A percentile compares a stretch with the other conserved stretches of the same genome.
Conservation (phyloP, 2,113 vertebrate genomes). For the Garra rufa region DNA sequence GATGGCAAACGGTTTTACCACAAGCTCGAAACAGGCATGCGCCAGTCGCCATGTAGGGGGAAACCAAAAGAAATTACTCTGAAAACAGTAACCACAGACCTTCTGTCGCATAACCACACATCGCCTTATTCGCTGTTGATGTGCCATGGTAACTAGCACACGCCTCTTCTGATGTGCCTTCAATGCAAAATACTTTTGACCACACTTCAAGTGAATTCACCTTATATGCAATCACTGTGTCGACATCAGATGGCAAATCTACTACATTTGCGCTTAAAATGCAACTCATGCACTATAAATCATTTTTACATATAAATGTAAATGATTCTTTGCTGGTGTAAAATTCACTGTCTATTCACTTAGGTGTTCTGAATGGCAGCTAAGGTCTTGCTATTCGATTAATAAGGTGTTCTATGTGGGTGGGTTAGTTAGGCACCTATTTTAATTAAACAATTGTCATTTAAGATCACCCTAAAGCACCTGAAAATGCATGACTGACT, state of each 20-base stretch:
- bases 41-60: slow-evolving; percentile 36
- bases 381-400: background rate
- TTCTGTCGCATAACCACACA: slow-evolving; percentile 42
- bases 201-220: background rate
- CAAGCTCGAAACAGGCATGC: slow-evolving; percentile 43
- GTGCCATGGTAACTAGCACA: slow-evolving; percentile 47
- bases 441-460: background rate
- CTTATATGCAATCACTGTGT: background rate
- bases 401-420: background rate
- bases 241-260: background rate
- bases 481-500: background rate
- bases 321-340: background rate
- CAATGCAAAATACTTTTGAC: background rate
- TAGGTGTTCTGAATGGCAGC: background rate
- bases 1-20: slow-evolving; percentile 28
- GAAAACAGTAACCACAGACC: slow-evolving; percentile 49
- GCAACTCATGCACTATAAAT: background rate
- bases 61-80: slow-evolving; percentile 58
- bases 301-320: background rate
- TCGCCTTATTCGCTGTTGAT: slow-evolving; percentile 40
- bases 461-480: background rate
- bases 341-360: background rate
- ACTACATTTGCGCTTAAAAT: background rate
- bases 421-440: background rate
- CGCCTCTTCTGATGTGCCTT: background rate